Conservation (phyloP, 2,888 invertebrate species). For the Pristionchus entomophagus region DNA sequence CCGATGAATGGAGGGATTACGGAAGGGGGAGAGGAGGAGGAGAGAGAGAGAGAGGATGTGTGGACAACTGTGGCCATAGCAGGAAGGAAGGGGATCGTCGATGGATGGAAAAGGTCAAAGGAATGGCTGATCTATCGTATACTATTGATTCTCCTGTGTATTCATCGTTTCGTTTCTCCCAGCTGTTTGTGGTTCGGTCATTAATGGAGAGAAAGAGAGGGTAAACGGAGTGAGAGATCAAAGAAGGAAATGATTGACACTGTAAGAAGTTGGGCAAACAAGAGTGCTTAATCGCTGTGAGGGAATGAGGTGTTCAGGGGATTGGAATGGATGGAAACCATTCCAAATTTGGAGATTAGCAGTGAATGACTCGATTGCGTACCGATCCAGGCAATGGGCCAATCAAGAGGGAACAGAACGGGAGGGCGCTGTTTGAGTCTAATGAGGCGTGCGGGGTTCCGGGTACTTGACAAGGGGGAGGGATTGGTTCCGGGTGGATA, state of each 20-base stretch:
- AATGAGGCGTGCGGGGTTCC: slow-evolving; percentile 20
- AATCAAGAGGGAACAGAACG: neutral
- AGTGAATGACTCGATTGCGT: neutral
- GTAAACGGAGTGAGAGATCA: neutral
- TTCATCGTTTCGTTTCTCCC: neutral
- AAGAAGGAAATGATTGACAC: slow-evolving; percentile 41
- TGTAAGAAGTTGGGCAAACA: slow-evolving; percentile 21
- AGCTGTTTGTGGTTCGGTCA: slow-evolving; percentile 20
- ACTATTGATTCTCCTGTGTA: neutral
- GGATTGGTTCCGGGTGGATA: neutral
- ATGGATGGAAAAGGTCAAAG: neutral
- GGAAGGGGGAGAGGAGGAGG: neutral
- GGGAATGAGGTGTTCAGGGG: neutral
- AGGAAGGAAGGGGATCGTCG: neutral
- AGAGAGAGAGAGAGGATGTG: neutral
- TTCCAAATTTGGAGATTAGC: neutral
- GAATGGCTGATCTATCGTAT: neutral
- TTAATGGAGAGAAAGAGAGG: slow-evolving; percentile 4
- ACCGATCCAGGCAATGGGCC: neutral
- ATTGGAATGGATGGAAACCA: neutral
- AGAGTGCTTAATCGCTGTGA: slow-evolving; percentile 11
- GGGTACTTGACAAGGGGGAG: neutral
- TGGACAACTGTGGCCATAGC: slow-evolving; percentile 9
- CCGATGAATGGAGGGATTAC: neutral
- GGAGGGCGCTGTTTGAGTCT: neutral